phyloP scores from a whole-genome alignment of 2,113 vertebrate genomes.

The Apteryx mantelli region DNA sequence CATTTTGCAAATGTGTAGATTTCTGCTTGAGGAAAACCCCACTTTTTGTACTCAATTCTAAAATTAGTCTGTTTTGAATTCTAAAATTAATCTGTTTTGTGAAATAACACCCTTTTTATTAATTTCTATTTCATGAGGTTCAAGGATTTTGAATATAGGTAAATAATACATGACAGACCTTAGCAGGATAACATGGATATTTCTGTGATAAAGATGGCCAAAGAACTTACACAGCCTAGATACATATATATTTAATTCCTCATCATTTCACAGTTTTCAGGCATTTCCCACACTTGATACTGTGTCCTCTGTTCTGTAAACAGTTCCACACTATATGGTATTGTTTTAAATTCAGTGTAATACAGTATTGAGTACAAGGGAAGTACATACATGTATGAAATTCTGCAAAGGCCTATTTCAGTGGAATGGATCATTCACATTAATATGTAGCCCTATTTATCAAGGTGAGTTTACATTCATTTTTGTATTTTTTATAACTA shows the following conservation, averaged over 20 bases:
- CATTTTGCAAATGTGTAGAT: neutral
- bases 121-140: neutral
- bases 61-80: neutral
- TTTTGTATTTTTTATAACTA: neutral
- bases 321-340: neutral
- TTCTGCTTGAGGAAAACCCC: neutral
- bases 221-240: neutral
- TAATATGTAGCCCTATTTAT: neutral
- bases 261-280: neutral
- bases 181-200: neutral
- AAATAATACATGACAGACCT: neutral
- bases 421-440: neutral
- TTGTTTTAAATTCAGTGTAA: neutral
- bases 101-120: neutral
- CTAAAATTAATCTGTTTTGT: neutral
- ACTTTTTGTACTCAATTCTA: neutral
- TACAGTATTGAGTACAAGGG: neutral
- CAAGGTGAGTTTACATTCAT: neutral
- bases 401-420: neutral
- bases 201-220: neutral
- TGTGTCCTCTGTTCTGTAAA: neutral
- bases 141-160: neutral
- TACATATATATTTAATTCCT: neutral
- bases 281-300: rapidly evolving
- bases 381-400: neutral